Evolutionary conservation across 2,113 vertebrate species (phyloP).

Genomic region (Pseudolaguvia tuberculata): DNA sequence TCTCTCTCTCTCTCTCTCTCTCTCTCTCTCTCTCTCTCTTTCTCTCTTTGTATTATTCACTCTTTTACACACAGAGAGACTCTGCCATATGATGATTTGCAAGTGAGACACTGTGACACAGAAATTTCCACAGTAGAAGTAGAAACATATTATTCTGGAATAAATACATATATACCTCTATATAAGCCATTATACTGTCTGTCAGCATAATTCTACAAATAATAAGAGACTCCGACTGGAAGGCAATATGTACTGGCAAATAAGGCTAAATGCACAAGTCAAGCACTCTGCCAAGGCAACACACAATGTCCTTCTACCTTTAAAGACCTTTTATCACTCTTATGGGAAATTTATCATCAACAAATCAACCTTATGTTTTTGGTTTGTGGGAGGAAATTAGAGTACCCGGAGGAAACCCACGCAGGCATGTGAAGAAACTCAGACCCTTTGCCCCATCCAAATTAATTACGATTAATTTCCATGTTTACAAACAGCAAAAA

Average conservation of each 20-base stretch:
- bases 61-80: conserved; percentile 8
- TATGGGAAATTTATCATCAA: too few relatives aligned
- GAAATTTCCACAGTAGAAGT: conserved; percentile 54
- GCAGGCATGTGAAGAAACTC: too few relatives aligned
- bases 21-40: neutral
- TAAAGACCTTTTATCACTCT: neutral
- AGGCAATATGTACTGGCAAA: neutral
- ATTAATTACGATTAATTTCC: neutral
- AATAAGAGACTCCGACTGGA: neutral
- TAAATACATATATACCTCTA: neutral
- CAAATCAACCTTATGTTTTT: too few relatives aligned
- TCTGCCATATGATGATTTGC: conserved; percentile 53
- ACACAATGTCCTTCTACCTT: neutral
- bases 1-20: neutral
- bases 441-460: too few relatives aligned
- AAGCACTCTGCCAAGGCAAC: conserved; percentile 1
- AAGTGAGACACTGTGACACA: conserved; percentile 40
- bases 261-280: neutral
- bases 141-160: conserved; percentile 26
- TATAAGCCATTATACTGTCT: neutral
- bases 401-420: too few relatives aligned
- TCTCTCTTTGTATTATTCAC: neutral
- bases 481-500: neutral
- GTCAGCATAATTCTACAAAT: neutral
- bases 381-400: too few relatives aligned